Evolutionary conservation across 2,113 vertebrate genomes (phyloP), one percentile per base, ranked within the genome.

Genomic region (Odobenus rosmarus): DNA sequence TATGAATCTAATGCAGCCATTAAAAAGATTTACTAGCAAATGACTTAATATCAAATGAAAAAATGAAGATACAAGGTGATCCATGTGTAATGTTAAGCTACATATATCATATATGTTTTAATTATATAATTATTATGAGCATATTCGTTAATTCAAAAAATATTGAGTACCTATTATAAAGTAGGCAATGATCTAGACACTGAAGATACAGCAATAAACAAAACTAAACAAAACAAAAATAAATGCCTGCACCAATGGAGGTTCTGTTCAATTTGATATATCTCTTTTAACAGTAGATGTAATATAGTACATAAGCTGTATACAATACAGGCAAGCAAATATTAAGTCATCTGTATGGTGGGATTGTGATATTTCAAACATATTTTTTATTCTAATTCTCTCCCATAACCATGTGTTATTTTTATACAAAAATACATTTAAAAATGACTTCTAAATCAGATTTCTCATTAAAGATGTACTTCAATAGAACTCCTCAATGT

Each of bases 361-460:
- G 1, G 6, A 88, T 33, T 85, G 88, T 18, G 5, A 28, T 4
- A 64, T 83, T 93, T 36, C 33, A 69, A 93, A 94, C 82, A 14
- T 83, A 86, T 55, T 81, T 80, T 79, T 74, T n/a, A 77, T 85
- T 72, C 77, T 31, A 64, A 42, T 67, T 87, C 9, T 94, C 19
- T 93, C 26, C 18, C 46, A 82, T 76, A 72, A 79, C 8, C 12
- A 46, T 10, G 13, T 57, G 77, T 59, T 36, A 86, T 31, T 77
- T 81, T 92, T 82, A 77, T 39, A 49, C 14, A 33, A 84, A 74
- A 94, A 83, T 31, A n/a, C 4, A 72, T 49, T 90, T 91, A 49
- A 81, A 79, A 93, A 61, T 71, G 13, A 88, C 57, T 93, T 95
- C 92, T 96, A 49, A 69, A 62, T 93, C 31, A 76, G 13, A 96